These are phyloP conservation scores for Cyphomyrmex costatus DNA, from an alignment of 1,140 invertebrate species.

Conservation along the genomic window DNA sequence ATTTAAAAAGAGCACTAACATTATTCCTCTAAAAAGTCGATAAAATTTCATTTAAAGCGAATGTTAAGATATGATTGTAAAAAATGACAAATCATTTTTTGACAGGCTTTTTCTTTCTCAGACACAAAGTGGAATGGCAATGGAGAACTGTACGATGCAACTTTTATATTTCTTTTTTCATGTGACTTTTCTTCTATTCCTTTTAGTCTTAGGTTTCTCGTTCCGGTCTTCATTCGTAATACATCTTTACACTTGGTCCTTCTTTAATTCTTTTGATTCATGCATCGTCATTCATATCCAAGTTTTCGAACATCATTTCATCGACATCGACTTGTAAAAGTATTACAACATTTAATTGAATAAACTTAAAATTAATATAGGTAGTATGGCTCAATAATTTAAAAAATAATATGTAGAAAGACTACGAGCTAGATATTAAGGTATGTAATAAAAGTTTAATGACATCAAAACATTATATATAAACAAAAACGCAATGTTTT, in stretches of 20 bases:
- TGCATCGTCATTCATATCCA: conserved; percentile 33
- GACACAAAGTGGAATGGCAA: not conserved
- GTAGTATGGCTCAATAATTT: too few species aligned
- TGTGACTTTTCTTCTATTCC: not conserved
- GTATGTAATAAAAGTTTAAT: too few species aligned
- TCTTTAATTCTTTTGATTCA: not conserved
- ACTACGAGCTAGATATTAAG: too few species aligned
- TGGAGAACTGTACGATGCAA: not conserved
- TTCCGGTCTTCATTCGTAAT: not conserved
- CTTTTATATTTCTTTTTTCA: not conserved
- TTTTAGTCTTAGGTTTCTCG: not conserved
- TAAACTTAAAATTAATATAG: not conserved
- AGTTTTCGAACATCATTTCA: not conserved
- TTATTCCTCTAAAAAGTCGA: not conserved
- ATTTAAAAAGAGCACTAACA: not conserved
- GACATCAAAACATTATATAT: too few species aligned
- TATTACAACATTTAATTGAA: not conserved
- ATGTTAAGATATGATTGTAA: not conserved
- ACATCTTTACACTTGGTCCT: not conserved
- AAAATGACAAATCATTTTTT: conserved; percentile 16
- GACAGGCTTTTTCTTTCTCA: not conserved
- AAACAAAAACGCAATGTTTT: too few species aligned
- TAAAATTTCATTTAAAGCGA: not conserved
- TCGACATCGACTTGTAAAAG: not conserved
- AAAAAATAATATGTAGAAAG: too few species aligned